These are phyloP conservation scores for Allygus modestus DNA, from an alignment of 2,888 invertebrate species.

Conservation along the genomic window DNA sequence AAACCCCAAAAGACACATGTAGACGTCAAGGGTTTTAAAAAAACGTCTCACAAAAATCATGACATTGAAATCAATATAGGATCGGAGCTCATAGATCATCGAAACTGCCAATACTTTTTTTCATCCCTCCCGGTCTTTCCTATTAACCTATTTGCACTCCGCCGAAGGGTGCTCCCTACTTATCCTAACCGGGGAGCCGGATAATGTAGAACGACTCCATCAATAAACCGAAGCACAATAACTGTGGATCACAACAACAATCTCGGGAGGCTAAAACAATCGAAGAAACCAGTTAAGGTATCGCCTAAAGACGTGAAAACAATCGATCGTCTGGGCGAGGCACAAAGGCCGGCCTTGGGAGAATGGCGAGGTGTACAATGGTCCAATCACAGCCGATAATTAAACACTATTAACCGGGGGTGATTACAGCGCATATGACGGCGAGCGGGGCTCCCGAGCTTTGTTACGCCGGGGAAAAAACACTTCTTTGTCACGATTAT, in stretches of 20 bases:
- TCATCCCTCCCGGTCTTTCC: neutral
- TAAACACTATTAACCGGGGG: conserved; percentile 51
- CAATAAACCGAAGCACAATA: conserved; percentile 1
- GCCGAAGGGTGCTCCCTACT: neutral
- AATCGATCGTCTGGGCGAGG: conserved; percentile 29
- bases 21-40: no score
- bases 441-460: conserved; percentile 3
- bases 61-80: no score
- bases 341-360: conserved; percentile 36
- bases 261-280: conserved; percentile 39
- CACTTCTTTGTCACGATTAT: conserved; percentile 48
- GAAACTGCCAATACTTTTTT: no score
- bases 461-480: conserved; percentile 47
- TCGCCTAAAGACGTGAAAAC: conserved; percentile 54
- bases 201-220: conserved; percentile 20
- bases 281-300: conserved; percentile 49
- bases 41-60: no score
- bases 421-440: neutral
- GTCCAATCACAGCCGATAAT: conserved; percentile 48
- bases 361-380: conserved; percentile 33
- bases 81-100: no score
- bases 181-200: neutral
- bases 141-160: neutral
- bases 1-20: no score
- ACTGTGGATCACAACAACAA: conserved; percentile 25